Evolutionary conservation across 2,888 invertebrate species (phyloP).

Genomic region (Drosophila multiciliata): DNA sequence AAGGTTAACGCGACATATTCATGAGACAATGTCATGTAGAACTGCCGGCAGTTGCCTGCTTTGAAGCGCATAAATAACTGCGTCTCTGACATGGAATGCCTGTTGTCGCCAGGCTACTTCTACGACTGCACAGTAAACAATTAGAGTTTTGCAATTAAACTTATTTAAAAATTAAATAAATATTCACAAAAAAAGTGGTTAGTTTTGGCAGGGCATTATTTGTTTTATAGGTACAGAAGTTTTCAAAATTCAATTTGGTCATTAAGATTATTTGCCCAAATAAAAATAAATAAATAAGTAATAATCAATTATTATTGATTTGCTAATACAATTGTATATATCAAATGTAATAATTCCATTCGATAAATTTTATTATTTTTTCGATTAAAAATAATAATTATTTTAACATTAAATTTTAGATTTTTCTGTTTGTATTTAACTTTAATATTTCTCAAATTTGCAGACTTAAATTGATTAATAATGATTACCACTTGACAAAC

Average conservation of each 20-base stretch:
- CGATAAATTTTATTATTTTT: neutral
- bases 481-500: neutral
- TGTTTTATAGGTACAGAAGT: neutral
- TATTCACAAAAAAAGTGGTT: neutral
- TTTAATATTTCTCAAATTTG: neutral
- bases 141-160: neutral
- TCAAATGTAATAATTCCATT: too few species aligned
- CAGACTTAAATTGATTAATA: neutral
- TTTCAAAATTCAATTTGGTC: neutral
- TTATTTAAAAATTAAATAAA: neutral
- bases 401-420: neutral
- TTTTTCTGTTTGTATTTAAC: neutral
- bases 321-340: neutral
- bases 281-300: neutral
- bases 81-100: conserved; percentile 76
- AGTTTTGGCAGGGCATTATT: neutral
- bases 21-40: conserved; percentile 80
- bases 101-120: conserved; percentile 38
- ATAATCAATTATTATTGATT: neutral
- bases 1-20: conserved; percentile 80
- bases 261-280: neutral
- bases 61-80: conserved; percentile 82
- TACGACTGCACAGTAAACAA: conserved; percentile 5
- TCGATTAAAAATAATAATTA: neutral
- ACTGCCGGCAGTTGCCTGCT: conserved; percentile 67